Percentiles rank a stretch among this genome's conserved stretches.
Conservation (phyloP, 2,797 vertebrate species). For the Anolis apletophallus region DNA sequence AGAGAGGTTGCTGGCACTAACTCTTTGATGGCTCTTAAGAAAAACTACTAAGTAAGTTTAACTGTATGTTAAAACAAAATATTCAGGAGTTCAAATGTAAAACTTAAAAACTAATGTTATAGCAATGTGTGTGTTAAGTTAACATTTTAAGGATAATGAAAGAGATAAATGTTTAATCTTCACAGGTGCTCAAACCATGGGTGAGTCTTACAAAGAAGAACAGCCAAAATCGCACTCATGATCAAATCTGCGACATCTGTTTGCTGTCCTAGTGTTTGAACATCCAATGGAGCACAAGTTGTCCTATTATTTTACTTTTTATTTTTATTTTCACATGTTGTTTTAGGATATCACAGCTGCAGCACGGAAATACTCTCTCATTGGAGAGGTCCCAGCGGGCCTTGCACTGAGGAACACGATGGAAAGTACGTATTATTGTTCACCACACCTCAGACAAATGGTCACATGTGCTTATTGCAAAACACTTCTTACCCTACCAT, state of each 20-base stretch:
- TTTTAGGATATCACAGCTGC: slow-evolving; percentile 65
- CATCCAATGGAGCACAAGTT: slow-evolving; percentile 50
- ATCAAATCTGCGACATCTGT: slow-evolving; percentile 34
- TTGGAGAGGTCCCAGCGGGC: slow-evolving; percentile 52
- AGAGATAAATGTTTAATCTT: not conserved
- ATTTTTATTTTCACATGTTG: slow-evolving; percentile 51
- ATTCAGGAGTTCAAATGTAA: not conserved
- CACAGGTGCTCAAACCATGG: not conserved
- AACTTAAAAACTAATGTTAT: not conserved
- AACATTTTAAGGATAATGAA: not conserved
- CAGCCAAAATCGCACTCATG: slow-evolving; percentile 49
- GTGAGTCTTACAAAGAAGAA: not conserved
- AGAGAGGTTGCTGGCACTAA: not conserved
- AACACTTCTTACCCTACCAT: slow-evolving; percentile 14
- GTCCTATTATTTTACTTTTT: slow-evolving; percentile 47
- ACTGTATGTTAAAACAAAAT: not conserved
- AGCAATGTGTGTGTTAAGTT: not conserved
- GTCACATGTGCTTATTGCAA: slow-evolving; percentile 16
- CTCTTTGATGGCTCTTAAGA: not conserved
- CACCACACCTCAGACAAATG: slow-evolving; percentile 2
- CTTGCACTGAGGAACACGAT: slow-evolving; percentile 49
- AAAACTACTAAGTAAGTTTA: not conserved
- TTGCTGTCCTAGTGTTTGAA: slow-evolving; percentile 24
- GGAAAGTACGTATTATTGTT: slow-evolving; percentile 32
- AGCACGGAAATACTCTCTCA: slow-evolving; percentile 53